phyloP scores from a whole-genome alignment of 2,888 invertebrate genomes.

The Erebia epiphron region DNA sequence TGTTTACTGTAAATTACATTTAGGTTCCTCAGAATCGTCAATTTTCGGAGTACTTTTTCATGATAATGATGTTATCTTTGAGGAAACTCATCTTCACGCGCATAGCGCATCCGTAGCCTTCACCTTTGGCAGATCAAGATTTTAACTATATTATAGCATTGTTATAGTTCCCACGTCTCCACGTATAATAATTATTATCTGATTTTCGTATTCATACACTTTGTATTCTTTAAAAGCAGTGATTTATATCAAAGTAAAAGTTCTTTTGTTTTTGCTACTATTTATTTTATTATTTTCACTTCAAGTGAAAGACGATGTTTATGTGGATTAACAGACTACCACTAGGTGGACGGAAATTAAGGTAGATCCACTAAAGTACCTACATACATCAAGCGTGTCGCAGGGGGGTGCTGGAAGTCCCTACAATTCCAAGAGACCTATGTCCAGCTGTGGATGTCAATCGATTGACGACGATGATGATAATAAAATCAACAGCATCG shows the following conservation, averaged over 20 bases:
- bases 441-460: too few relatives aligned
- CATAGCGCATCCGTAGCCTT: background rate
- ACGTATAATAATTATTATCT: background rate
- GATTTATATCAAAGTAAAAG: conserved; percentile 6
- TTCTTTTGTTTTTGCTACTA: background rate
- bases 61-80: background rate
- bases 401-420: too few relatives aligned
- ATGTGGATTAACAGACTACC: too few relatives aligned
- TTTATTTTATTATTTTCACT: background rate
- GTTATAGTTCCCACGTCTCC: background rate
- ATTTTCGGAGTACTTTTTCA: background rate
- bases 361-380: too few relatives aligned
- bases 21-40: background rate
- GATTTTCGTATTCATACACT: background rate
- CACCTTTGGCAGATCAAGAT: background rate
- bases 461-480: too few relatives aligned
- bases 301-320: background rate
- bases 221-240: background rate
- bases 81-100: background rate
- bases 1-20: too few relatives aligned
- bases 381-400: too few relatives aligned
- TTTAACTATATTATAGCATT: background rate
- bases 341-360: too few relatives aligned
- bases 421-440: too few relatives aligned
- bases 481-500: too few relatives aligned